Base-by-base conservation (phyloP, 2,888 invertebrate genomes). In the Torymus aiolomorphi region DNA sequence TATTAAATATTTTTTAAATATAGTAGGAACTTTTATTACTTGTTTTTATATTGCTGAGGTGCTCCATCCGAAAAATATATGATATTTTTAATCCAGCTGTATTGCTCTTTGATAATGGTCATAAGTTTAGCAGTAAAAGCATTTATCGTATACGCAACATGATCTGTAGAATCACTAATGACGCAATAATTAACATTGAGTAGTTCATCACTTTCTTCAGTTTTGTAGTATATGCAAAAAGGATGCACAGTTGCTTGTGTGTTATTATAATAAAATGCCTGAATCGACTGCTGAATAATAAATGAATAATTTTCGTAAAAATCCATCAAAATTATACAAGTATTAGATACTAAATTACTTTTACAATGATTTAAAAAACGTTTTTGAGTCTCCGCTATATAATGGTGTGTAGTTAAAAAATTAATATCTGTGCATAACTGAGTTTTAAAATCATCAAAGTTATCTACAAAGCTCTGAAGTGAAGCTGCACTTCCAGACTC, bases 371-470 rank as follows among this genome's bases (percentile, higher is more conserved):
- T 61, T 14, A 78, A 31, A 72, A 67, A 76, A 24, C 24, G 49
- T 63, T 59, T 63, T 51, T 78, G 72, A 24, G 74, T 18, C 14
- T 70, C 62, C 54, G 71, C 78, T 61, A 78, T 42, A 51, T 51
- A 81, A 72, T 81, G 76, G 42, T 81, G 80, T 18, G 16, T 16
- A 3, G 67, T 81, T 54, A 81, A 72, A 10, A 42, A 24, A 70
- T 70, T 61, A 42, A 76, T 67, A 3, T 81, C 76, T 12, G 14
- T 24, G 14, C n/a, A 63, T 70, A 80, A 65, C 18, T 61, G 61
- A 31, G 69, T 72, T 42, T 61, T 57, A 65, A 77, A 82, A 18
- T 54, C 16, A 56, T 76, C 49, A 13, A 65, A 61, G 69, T 75
- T 54, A 52, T 62, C 31, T 73, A 16, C 13, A 65, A 74, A 66